Base-by-base conservation (phyloP, 1,140 invertebrate species). In the Aphaenogaster rudis region DNA sequence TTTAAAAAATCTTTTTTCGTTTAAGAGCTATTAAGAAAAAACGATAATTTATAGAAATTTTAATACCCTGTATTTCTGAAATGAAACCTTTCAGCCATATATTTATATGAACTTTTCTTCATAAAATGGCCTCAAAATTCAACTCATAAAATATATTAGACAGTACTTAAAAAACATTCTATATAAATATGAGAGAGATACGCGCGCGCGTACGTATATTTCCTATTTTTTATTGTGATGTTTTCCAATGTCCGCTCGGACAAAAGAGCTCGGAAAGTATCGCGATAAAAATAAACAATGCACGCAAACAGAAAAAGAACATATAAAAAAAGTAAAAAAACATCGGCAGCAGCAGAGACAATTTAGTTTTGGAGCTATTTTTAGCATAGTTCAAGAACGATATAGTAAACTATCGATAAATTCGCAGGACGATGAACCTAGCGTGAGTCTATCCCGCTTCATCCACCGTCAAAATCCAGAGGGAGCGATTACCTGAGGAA, bases 401-500 rank as follows among this genome's bases (percentile, higher is more conserved):
- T 17, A 21, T 17, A 50, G 5, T 69, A 13, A 9, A 36, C 3
- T 3, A 39, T 69, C 39, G n/a, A 69, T 21, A 45, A 11, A 45
- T 6, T 69, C 17, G 11, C n/a, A 45, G 11, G 2, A 48, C 39
- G 21, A 67, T 69, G 11, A 69, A 69, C 6, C 11, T 45, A n/a
- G n/a, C 33, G n/a, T 21, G 2, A 21, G 21, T 72, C 15, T n/a
- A 9, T 33, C 54, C 2, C 17, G n/a, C 13, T 33, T 42, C 2
- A 2, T 28, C 52, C 54, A 79, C 36, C 21, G 1, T 3, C 8
- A 45, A 28, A 28, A 78, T 42, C 15, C 13, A 15, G 5, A 61
- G 17, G 3, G n/a, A 45, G 7, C 17, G 8, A 67, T 84, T 94
- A 98, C 98, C 98, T 98, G 91, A 99, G 96, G 94, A 99, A 99